phyloP scores from a whole-genome alignment of 2,113 vertebrate species.

The Aspiorhynchus laticeps region DNA sequence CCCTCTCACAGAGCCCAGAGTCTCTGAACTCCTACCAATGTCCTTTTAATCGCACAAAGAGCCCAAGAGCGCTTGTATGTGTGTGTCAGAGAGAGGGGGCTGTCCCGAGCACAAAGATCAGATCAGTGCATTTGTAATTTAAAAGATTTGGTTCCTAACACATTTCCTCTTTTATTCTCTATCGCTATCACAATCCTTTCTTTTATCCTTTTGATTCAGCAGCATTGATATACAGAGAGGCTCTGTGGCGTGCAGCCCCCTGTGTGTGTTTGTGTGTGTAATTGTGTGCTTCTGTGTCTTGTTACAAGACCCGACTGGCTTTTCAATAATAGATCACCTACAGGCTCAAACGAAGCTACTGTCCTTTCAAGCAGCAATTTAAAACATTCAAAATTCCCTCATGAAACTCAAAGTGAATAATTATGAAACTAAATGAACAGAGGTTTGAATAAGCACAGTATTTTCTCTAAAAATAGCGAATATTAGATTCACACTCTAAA shows the following conservation, averaged over 20 bases:
- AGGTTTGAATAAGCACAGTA: background rate
- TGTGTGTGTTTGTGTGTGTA: constrained; percentile 43
- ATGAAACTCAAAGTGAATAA: background rate
- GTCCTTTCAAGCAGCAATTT: constrained; percentile 31
- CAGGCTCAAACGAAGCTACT: constrained; percentile 34
- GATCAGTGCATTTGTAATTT: constrained; percentile 31
- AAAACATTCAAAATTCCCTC: constrained; percentile 8
- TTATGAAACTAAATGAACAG: background rate
- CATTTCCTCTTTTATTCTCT: constrained; percentile 55
- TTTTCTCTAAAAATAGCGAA: background rate
- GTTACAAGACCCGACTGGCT: constrained; percentile 51
- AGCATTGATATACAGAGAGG: constrained; percentile 9
- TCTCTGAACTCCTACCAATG: constrained; percentile 50
- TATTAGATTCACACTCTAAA: background rate
- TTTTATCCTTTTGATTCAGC: constrained; percentile 42
- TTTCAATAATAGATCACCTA: constrained; percentile 56
- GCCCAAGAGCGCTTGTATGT: constrained; percentile 4
- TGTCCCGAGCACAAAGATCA: constrained; percentile 3
- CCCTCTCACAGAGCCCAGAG: constrained; percentile 41
- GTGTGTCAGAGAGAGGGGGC: constrained; percentile 18
- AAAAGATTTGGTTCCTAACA: constrained; percentile 42
- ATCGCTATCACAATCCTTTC: constrained; percentile 58
- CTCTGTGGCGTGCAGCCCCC: constrained; percentile 21
- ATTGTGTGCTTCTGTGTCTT: constrained; percentile 48
- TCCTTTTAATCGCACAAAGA: constrained; percentile 50